Percentiles rank a stretch among this genome's conserved stretches.
phyloP scores from a whole-genome alignment of 2,113 vertebrate genomes.

The Hemicordylus capensis region DNA sequence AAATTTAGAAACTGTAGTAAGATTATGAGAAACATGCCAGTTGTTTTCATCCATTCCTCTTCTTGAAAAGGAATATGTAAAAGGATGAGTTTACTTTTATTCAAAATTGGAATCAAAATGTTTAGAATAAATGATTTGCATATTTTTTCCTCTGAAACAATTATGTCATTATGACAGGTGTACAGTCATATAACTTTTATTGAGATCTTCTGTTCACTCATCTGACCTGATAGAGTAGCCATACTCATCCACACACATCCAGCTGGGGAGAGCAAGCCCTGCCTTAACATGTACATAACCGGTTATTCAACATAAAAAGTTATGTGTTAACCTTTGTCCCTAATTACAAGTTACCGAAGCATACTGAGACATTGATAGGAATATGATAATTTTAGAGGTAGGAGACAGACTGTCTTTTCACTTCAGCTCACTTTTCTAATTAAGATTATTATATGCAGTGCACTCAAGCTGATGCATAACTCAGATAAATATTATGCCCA shows the following conservation, averaged over 20 bases:
- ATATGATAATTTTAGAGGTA: conserved; percentile 64
- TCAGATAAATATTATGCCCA: conserved; percentile 63
- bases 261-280: conserved; percentile 36
- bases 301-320: conserved; percentile 61
- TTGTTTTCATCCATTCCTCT: not conserved
- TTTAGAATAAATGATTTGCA: not conserved
- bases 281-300: conserved; percentile 61
- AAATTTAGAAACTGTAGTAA: not conserved
- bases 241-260: conserved; percentile 32
- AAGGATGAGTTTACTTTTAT: too few relatives aligned
- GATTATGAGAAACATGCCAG: not conserved
- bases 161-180: conserved; percentile 1
- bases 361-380: conserved; percentile 50
- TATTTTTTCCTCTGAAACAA: not conserved
- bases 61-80: too few relatives aligned
- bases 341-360: conserved; percentile 67
- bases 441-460: conserved; percentile 64
- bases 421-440: conserved; percentile 63
- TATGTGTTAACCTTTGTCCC: conserved; percentile 68
- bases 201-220: conserved; percentile 25
- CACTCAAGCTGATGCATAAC: conserved; percentile 61
- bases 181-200: conserved; percentile 23
- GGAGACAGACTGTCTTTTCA: conserved; percentile 64
- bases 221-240: conserved; percentile 18
- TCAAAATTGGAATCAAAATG: too few relatives aligned